Evolutionary conservation across 2,113 vertebrate species (phyloP).

Genomic region (Antigone vipio): DNA sequence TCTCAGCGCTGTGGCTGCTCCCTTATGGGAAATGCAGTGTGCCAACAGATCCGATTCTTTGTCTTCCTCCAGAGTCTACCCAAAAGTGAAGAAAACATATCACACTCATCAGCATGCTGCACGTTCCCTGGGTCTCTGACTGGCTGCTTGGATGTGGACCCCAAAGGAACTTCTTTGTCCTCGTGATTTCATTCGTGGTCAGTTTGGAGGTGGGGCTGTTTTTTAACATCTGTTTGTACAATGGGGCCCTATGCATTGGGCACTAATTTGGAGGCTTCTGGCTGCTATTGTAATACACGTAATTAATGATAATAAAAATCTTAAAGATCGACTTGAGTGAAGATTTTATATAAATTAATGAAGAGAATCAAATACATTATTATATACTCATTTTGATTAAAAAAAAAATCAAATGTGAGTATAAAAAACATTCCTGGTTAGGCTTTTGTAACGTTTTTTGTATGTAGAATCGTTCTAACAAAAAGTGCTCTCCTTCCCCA

Average conservation of each 20-base stretch:
- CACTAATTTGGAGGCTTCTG: constrained; percentile 21
- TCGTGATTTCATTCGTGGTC: background rate
- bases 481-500: background rate
- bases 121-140: background rate
- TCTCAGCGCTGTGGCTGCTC: background rate
- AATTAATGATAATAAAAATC: constrained; percentile 35
- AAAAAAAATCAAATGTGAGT: background rate
- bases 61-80: background rate
- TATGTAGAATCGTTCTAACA: background rate
- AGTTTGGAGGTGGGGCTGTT: background rate
- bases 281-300: constrained; percentile 30
- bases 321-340: background rate
- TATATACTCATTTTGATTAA: background rate
- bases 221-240: constrained; percentile 4
- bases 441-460: background rate
- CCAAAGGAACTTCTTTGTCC: background rate
- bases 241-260: background rate
- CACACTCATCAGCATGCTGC: background rate
- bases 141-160: background rate
- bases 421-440: background rate
- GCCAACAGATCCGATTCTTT: background rate
- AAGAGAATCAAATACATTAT: background rate
- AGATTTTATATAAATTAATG: background rate
- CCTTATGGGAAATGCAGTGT: background rate
- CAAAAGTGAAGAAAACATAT: background rate